phyloP scores from a whole-genome alignment of 2,797 vertebrate species.

The Potorous gilbertii region DNA sequence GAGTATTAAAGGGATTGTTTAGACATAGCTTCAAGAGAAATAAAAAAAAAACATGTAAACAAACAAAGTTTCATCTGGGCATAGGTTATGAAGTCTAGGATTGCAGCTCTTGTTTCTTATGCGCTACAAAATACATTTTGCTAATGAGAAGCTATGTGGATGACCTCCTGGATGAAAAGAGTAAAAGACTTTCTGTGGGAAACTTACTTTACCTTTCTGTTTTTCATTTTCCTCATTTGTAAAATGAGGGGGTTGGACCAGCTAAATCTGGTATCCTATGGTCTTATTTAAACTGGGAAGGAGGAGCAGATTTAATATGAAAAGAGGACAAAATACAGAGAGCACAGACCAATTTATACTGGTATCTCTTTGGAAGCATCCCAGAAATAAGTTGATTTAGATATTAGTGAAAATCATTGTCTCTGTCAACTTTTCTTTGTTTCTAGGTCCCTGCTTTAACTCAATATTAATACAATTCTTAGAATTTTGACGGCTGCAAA shows the following conservation, averaged over 20 bases:
- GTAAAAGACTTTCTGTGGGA: constrained; percentile 45
- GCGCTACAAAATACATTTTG: too few relatives aligned
- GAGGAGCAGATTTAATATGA: neutral
- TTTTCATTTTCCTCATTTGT: constrained; percentile 28
- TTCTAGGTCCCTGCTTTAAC: fast-evolving
- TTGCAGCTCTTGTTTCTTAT: too few relatives aligned
- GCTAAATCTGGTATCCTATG: constrained; percentile 44
- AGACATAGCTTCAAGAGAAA: too few relatives aligned
- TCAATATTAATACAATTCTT: neutral
- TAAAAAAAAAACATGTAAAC: too few relatives aligned
- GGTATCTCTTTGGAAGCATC: neutral
- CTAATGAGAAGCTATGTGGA: too few relatives aligned
- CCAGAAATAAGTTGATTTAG: neutral
- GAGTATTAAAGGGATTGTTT: too few relatives aligned
- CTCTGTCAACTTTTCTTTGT: neutral
- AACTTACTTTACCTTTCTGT: constrained; percentile 63
- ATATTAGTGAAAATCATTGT: neutral
- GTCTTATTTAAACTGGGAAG: constrained; percentile 55
- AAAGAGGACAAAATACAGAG: neutral
- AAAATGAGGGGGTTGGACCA: constrained; percentile 19
- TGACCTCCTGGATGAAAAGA: too few relatives aligned
- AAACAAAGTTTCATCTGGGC: too few relatives aligned
- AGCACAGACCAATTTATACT: neutral
- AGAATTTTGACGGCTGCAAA: constrained; percentile 63
- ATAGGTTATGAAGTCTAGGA: too few relatives aligned